Evolutionary conservation across 2,113 vertebrate genomes (phyloP).

Genomic region (Lasiurus borealis): DNA sequence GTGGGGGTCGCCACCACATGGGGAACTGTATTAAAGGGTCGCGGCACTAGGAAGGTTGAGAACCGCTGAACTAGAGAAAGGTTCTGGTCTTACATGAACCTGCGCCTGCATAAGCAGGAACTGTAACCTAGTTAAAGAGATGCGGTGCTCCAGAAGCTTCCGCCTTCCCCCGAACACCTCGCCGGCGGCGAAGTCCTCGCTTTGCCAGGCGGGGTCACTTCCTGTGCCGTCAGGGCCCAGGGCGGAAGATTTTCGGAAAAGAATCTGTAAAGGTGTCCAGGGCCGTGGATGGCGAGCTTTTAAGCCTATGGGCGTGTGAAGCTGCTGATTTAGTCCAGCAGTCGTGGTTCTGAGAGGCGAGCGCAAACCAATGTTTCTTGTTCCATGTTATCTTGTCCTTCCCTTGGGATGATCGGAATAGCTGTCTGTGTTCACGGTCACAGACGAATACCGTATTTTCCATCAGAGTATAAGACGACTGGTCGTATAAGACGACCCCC

Average conservation of each 20-base stretch:
- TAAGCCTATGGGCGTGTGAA: not conserved
- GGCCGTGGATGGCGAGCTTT: not conserved
- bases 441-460: too few species aligned
- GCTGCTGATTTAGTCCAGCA: not conserved
- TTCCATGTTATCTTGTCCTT: not conserved
- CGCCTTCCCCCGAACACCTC: not conserved
- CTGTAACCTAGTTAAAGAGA: not conserved
- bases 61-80: not conserved
- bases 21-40: too few species aligned
- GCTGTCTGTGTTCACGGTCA: not conserved
- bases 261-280: not conserved
- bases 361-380: slow-evolving; percentile 63
- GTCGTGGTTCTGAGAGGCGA: not conserved
- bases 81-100: slow-evolving; percentile 22
- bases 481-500: too few species aligned
- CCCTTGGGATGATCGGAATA: not conserved
- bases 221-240: not conserved
- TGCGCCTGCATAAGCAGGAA: not conserved
- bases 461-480: too few species aligned
- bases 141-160: not conserved
- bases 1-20: too few species aligned
- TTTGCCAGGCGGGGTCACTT: not conserved
- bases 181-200: not conserved
- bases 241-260: not conserved
- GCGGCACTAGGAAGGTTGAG: too few species aligned